Base-by-base conservation (phyloP, 2,113 vertebrate genomes). In the Colius striatus region DNA sequence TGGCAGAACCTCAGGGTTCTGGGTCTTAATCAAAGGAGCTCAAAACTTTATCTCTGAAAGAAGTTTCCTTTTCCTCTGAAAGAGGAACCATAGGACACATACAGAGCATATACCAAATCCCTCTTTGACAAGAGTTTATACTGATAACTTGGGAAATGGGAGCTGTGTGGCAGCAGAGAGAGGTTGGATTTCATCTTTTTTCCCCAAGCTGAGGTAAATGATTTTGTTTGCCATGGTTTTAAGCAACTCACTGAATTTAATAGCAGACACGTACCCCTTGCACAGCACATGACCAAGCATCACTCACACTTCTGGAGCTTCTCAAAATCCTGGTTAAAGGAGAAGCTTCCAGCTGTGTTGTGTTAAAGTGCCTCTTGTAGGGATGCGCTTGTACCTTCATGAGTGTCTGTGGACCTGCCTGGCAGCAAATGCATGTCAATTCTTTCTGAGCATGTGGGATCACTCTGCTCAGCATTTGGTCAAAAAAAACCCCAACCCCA, bases 401-500 rank as follows among this genome's bases (percentile, higher is more conserved):
- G 17, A n/a, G 50, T 23, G 29, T 63, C 20, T 0, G 2, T 47
- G 60, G 61, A 32, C 38, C 60, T 67, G 48, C 21, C 15, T 30
- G 36, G 5, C 43, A 67, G 36, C 17, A 73, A 62, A 54, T 1
- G 7, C 32, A 34, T 47, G 63, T 73, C 51, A 78, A 68, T 85
- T 75, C 27, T 55, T 76, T 6, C 5, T 78, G 54, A 90, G 54
- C 17, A 17, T 20, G 9, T 7, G 20, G 54, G 54, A 72, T 78
- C 29, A 47, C 11, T 4, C 9, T 5, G 13, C 29, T 63, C 20
- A 50, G 23, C 0, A 1, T 60, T 54, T 29, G 45, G 29, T 73
- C 21, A 60, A 45, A 76, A 26, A 30, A 41, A 62, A 2, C 0
- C 38, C 38, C 9, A 41, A 26, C 17, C 14, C 5, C 1, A 27